These are phyloP conservation scores for Drosophila borborema DNA, from an alignment of 2,888 invertebrate species.

Conservation along the genomic window DNA sequence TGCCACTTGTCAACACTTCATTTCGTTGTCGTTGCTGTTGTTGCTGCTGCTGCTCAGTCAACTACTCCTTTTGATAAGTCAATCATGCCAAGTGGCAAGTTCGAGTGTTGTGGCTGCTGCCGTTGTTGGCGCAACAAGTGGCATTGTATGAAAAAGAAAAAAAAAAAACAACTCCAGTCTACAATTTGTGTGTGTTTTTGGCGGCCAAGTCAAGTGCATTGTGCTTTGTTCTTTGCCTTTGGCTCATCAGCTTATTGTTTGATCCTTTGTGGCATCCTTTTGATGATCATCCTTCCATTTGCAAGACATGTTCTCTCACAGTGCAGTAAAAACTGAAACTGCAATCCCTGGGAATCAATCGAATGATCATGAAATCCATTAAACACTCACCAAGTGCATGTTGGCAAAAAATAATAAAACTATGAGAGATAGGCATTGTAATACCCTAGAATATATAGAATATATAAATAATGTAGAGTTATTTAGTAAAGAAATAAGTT, in stretches of 20 bases:
- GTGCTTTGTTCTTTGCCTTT: conserved; percentile 39
- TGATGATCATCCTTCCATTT: conserved; percentile 59
- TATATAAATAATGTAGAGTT: background rate
- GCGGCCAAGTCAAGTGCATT: conserved; percentile 33
- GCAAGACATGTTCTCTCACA: conserved; percentile 43
- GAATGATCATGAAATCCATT: conserved; percentile 24
- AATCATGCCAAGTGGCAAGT: conserved; percentile 80
- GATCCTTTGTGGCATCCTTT: conserved; percentile 68
- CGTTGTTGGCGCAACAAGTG: conserved; percentile 45
- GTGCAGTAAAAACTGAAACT: conserved; percentile 8
- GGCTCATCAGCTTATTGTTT: conserved; percentile 57
- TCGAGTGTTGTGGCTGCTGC: conserved; percentile 65
- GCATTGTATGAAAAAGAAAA: conserved; percentile 37
- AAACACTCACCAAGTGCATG: conserved; percentile 38
- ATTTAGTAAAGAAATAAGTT: too few relatives aligned
- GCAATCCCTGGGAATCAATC: conserved; percentile 53
- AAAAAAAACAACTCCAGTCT: background rate
- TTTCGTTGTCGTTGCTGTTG: conserved; percentile 54
- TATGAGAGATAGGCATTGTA: background rate
- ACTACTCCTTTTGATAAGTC: conserved; percentile 78
- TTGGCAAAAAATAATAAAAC: conserved; percentile 11
- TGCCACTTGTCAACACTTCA: conserved; percentile 79
- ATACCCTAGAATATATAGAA: conserved; percentile 2
- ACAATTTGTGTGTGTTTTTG: conserved; percentile 35
- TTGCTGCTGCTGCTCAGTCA: conserved; percentile 49